Percentiles rank a stretch among this genome's conserved stretches.
These are phyloP conservation scores for Xanthorhoe spadicearia DNA, from an alignment of 2,888 invertebrate genomes.

Conservation along the genomic window DNA sequence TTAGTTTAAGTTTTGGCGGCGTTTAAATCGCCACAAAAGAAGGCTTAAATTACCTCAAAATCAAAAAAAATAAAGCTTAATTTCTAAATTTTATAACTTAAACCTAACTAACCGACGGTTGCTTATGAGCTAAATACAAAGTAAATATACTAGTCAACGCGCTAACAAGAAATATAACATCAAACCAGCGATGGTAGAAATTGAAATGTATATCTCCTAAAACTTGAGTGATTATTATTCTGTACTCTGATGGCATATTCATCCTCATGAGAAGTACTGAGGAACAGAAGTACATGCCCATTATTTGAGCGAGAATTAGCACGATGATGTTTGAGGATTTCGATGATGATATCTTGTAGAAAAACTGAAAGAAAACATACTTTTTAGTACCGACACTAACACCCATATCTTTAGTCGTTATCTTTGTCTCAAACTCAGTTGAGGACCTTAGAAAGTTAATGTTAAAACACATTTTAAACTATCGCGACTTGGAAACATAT, in stretches of 20 bases:
- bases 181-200: conserved; percentile 99
- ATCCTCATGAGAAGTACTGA: conserved; percentile 98
- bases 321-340: conserved; percentile 99
- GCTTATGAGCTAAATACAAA: conserved; percentile 97
- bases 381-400: no score
- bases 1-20: no score
- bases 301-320: conserved; percentile 97
- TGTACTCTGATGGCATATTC: conserved; percentile 99
- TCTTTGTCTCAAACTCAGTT: no score
- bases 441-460: no score
- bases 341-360: conserved; percentile 99
- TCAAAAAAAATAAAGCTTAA: not conserved
- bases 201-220: conserved; percentile 98
- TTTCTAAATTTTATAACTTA: not conserved
- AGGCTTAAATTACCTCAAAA: no score
- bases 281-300: conserved; percentile 99
- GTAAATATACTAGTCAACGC: conserved; percentile 98
- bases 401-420: no score
- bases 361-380: conserved; percentile 88
- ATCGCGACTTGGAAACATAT: no score
- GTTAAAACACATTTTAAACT: no score
- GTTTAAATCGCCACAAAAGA: no score
- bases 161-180: conserved; percentile 98
- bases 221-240: conserved; percentile 93
- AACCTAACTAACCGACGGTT: conserved; percentile 86